Percentiles rank a stretch among this genome's conserved stretches.
Evolutionary conservation across 2,797 vertebrate species (phyloP).

Genomic region (Uromys caudimaculatus): DNA sequence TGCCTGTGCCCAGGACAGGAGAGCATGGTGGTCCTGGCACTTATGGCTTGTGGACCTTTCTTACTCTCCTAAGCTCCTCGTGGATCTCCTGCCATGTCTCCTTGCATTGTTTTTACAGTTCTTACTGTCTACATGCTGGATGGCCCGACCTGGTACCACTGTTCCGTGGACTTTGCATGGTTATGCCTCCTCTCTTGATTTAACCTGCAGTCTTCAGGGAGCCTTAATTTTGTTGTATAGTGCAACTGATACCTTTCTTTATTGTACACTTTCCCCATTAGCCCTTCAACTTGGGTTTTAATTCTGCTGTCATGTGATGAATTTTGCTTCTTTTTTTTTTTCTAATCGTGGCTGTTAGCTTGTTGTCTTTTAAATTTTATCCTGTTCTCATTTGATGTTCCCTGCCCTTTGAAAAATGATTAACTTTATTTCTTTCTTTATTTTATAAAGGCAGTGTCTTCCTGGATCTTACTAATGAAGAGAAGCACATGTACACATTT

Average conservation of each 20-base stretch:
- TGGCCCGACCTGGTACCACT: background rate
- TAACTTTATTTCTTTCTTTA: conserved; percentile 43
- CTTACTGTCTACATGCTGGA: background rate
- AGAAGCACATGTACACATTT: background rate
- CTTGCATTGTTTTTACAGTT: background rate
- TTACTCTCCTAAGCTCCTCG: background rate
- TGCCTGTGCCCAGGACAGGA: background rate
- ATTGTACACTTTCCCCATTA: background rate
- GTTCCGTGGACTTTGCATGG: background rate
- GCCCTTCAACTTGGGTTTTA: background rate
- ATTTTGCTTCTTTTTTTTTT: conserved; percentile 35
- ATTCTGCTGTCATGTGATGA: background rate
- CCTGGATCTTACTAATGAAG: background rate
- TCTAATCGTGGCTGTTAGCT: background rate
- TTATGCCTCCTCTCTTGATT: background rate
- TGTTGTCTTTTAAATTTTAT: conserved; percentile 39
- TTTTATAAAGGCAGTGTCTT: background rate
- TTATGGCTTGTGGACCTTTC: background rate
- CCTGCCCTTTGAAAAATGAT: conserved; percentile 44
- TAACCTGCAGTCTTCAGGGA: background rate
- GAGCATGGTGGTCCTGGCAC: background rate
- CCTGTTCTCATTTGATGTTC: conserved; percentile 48
- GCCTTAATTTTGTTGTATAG: background rate
- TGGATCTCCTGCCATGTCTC: background rate
- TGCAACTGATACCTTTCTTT: background rate